phyloP scores from a whole-genome alignment of 1,140 invertebrate species.

The Drosophila paulistorum region DNA sequence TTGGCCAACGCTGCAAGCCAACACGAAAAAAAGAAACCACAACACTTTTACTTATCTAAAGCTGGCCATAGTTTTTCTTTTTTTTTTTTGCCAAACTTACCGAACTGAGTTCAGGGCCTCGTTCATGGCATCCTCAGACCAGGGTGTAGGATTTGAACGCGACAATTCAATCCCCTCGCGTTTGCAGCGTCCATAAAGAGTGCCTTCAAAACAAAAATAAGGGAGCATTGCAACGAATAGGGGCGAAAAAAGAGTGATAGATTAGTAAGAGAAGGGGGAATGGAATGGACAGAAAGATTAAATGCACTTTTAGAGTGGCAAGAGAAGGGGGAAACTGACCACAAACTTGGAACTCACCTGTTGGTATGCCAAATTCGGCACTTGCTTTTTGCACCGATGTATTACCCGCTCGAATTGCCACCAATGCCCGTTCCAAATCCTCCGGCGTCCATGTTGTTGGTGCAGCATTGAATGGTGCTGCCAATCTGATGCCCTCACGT shows the following conservation, averaged over 20 bases:
- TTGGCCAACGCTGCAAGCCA: slow-evolving; percentile 88
- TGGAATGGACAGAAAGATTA: background rate
- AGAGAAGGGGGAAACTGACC: background rate
- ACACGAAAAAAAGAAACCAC: background rate
- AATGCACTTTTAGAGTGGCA: background rate
- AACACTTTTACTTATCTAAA: background rate
- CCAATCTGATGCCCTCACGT: slow-evolving; percentile 92
- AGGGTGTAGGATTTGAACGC: slow-evolving; percentile 92
- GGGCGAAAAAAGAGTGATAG: background rate
- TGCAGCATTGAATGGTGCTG: slow-evolving; percentile 94
- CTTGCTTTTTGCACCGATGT: slow-evolving; percentile 94
- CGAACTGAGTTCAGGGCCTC: slow-evolving; percentile 94
- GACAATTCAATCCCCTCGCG: slow-evolving; percentile 94
- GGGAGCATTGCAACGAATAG: slow-evolving; percentile 20
- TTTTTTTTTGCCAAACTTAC: slow-evolving; percentile 82
- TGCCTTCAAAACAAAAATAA: slow-evolving; percentile 84
- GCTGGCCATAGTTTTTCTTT: background rate
- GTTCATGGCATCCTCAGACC: slow-evolving; percentile 95
- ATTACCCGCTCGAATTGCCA: slow-evolving; percentile 91
- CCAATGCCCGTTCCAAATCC: slow-evolving; percentile 91
- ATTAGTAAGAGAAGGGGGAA: slow-evolving; percentile 14
- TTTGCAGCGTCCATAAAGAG: slow-evolving; percentile 93
- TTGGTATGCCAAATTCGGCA: slow-evolving; percentile 93
- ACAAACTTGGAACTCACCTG: slow-evolving; percentile 82
- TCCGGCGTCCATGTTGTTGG: slow-evolving; percentile 94